These are phyloP conservation scores for Anabacerthia variegaticeps DNA, from an alignment of 2,797 vertebrate genomes.

Conservation along the genomic window DNA sequence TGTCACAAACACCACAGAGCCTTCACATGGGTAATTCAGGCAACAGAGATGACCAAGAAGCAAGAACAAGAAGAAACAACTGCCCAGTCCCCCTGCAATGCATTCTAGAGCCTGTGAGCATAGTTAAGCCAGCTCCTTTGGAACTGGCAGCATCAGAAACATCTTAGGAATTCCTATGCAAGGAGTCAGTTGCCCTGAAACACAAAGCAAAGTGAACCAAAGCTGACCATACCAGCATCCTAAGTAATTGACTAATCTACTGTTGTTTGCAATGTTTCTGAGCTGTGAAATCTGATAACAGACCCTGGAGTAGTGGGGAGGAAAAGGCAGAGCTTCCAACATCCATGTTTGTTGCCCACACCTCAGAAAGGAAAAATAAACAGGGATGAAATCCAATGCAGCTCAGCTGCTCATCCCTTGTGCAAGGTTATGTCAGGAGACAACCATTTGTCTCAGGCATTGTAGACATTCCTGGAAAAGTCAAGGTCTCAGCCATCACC, in stretches of 20 bases:
- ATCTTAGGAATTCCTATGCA: background rate
- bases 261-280: background rate
- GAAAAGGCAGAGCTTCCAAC: background rate
- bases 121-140: background rate
- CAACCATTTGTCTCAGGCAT: background rate
- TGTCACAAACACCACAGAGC: fast-evolving
- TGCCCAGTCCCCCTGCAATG: background rate
- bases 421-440: background rate
- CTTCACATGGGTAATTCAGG: background rate
- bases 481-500: background rate
- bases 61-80: background rate
- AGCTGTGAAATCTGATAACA: background rate
- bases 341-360: background rate
- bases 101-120: fast-evolving
- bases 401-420: background rate
- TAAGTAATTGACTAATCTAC: background rate
- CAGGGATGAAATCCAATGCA: background rate
- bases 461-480: background rate
- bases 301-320: background rate
- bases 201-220: background rate
- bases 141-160: background rate
- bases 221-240: background rate
- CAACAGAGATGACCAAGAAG: background rate
- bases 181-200: background rate
- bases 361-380: background rate